These are phyloP conservation scores for Rallus crepitans DNA, from an alignment of 2,797 vertebrate species.

Conservation along the genomic window DNA sequence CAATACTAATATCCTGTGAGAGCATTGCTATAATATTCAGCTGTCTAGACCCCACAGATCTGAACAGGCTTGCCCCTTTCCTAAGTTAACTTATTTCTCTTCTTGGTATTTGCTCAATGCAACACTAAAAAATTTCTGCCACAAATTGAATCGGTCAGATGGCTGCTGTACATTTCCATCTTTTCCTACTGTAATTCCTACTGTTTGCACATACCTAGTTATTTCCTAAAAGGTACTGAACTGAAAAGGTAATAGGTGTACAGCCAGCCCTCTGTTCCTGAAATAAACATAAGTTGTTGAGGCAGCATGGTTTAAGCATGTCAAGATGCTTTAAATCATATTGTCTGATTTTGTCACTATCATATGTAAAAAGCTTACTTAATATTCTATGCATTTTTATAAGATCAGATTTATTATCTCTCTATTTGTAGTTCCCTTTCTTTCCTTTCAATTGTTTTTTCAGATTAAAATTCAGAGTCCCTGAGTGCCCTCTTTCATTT, in stretches of 20 bases:
- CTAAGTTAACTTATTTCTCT: not conserved
- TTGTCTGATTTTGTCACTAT: not conserved
- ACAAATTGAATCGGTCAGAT: not conserved
- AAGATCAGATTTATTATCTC: not conserved
- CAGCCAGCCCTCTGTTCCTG: not conserved
- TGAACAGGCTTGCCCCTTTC: not conserved
- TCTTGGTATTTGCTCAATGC: not conserved
- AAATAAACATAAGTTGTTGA: not conserved
- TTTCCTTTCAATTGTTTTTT: slow-evolving; percentile 11
- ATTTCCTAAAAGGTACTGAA: not conserved
- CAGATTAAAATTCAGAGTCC: slow-evolving; percentile 1
- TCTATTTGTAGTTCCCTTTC: not conserved
- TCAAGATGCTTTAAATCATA: not conserved
- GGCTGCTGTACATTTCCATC: not conserved
- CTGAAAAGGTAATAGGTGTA: not conserved
- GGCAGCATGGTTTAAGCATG: not conserved
- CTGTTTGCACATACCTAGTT: not conserved
- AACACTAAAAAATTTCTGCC: not conserved
- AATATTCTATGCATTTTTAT: not conserved
- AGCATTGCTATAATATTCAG: not conserved
- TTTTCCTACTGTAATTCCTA: not conserved
- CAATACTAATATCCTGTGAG: not conserved
- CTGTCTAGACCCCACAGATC: not conserved
- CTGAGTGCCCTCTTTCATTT: not conserved
- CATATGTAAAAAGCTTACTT: not conserved